These are phyloP conservation scores for Eclectus roratus DNA, from an alignment of 2,113 vertebrate genomes.

Conservation along the genomic window DNA sequence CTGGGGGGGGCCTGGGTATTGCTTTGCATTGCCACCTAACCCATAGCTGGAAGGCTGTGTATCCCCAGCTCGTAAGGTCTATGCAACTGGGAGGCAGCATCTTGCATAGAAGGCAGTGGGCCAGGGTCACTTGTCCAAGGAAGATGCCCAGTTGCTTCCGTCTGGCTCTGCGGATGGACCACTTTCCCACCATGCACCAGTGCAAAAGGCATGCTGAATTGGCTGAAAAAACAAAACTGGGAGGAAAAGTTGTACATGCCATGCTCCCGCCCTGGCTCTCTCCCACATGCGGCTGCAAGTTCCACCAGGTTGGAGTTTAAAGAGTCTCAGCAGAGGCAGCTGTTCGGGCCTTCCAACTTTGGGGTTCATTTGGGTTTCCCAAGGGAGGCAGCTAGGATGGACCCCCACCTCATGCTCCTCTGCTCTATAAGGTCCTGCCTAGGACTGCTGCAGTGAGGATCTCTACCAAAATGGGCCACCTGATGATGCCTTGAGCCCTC, in stretches of 20 bases:
- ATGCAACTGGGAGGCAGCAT: conserved; percentile 67
- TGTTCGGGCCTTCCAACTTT: conserved; percentile 67
- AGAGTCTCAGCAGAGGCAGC: conserved; percentile 82
- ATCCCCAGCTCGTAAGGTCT: conserved; percentile 68
- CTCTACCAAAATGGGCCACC: not conserved
- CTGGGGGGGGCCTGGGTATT: not conserved
- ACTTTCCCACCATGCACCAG: conserved; percentile 74
- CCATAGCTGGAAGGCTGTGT: conserved; percentile 72
- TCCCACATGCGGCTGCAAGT: conserved; percentile 78
- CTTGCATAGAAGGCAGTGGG: conserved; percentile 72
- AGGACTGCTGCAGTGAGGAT: not conserved
- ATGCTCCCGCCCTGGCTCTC: conserved; percentile 74
- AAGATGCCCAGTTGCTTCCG: conserved; percentile 77
- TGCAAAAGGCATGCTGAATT: conserved; percentile 74
- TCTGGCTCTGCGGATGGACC: conserved; percentile 70
- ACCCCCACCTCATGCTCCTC: not conserved
- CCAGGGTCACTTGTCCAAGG: conserved; percentile 65
- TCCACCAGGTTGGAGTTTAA: conserved; percentile 80
- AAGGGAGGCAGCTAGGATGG: not conserved
- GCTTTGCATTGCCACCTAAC: conserved; percentile 49
- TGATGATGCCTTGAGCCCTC: not conserved
- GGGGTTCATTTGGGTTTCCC: conserved; percentile 47
- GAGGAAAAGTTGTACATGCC: conserved; percentile 76
- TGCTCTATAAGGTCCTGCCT: not conserved
- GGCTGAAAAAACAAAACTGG: conserved; percentile 70